Evolutionary conservation across 2,797 vertebrate genomes (phyloP), one percentile per base, ranked within the genome.

Genomic region (Intellagama lesueurii): DNA sequence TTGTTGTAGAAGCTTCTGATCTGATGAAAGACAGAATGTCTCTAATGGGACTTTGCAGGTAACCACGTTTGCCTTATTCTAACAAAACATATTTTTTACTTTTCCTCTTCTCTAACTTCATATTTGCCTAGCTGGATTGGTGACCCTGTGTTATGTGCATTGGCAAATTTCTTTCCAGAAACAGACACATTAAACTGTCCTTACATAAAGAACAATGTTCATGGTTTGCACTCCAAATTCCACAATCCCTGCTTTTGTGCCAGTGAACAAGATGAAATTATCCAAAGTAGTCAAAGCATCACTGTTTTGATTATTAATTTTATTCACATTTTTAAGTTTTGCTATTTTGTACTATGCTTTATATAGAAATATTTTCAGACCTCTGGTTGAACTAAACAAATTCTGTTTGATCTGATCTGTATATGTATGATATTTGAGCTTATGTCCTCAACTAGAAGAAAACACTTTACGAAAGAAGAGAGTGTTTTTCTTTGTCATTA

Each of bases 1-100:
- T 99, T 95, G 97, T 98, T 75, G 97, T 98, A 87, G 98, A 98
- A 75, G 98, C 98, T 40, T 98, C 98, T 75, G 98, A 98, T 94
- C 98, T 99, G 86, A 98, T 99, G 80, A 99, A 99, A 96, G 99
- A 99, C 97, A 98, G 98, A 95, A 98, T 98, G 86, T 98, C 98
- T 96, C 97, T 98, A 93, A 98, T 98, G 92, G 98, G 99, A 85
- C 98, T 99, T 96, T 97, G 97, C 96, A 97, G 97, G 97, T 97
- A 97, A 97, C 81, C 70, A 24, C 44, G 90, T 82, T 92, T 0
- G 75, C 80, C 75, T 90, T 81, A 19, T 6, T 78, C 93, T 86
- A 84, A 88, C 91, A 49, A 93, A 81, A 64, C 5, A 82, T 69
- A 28, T 5, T 79, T 75, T 84, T 35, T 28, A 7, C 52, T 9